phyloP scores from a whole-genome alignment of 2,113 vertebrate genomes.

The Tragelaphus buxtoni region DNA sequence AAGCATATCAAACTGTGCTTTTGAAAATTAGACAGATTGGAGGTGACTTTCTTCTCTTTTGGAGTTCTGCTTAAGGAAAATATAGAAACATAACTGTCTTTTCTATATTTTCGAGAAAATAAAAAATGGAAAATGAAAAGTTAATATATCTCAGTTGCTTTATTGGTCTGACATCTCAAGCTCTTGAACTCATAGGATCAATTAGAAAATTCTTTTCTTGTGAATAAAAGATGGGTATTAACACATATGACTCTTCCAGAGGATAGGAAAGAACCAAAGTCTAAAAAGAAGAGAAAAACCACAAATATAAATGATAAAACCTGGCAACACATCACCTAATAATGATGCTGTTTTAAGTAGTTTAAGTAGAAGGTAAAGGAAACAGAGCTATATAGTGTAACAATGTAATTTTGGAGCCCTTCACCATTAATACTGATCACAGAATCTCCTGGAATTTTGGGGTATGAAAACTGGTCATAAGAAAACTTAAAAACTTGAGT shows the following conservation, averaged over 20 bases:
- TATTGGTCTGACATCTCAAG: slow-evolving; percentile 13
- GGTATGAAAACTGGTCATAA: neutral
- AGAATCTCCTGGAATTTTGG: neutral
- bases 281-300: neutral
- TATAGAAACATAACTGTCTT: neutral
- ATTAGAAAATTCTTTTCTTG: neutral
- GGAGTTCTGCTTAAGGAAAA: neutral
- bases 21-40: slow-evolving; percentile 27
- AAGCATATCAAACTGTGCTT: neutral
- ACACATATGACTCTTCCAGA: neutral
- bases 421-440: neutral
- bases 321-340: neutral
- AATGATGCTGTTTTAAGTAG: neutral
- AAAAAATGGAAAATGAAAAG: neutral
- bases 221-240: neutral
- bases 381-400: neutral
- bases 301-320: neutral
- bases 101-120: neutral
- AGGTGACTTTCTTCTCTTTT: neutral
- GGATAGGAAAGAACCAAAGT: neutral
- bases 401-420: neutral
- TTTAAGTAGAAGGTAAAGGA: neutral
- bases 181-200: neutral
- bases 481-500: neutral
- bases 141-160: neutral